Evolutionary conservation across 2,113 vertebrate genomes (phyloP).

Genomic region (Peromyscus maniculatus): DNA sequence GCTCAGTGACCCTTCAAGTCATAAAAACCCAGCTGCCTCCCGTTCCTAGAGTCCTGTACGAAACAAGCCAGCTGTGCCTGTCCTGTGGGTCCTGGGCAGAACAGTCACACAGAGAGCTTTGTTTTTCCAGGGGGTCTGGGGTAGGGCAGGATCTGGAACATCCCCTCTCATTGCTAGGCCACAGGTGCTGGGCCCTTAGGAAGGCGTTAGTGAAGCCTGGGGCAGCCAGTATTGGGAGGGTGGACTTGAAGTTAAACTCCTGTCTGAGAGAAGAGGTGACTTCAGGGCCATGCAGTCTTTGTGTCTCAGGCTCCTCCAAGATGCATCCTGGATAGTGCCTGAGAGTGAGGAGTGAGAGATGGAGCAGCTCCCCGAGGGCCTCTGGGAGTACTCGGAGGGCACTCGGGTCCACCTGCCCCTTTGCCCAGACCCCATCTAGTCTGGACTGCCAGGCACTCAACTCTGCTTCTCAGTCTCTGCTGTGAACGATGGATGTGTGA

Average conservation of each 20-base stretch:
- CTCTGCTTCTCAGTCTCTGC: neutral
- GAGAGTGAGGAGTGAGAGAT: neutral
- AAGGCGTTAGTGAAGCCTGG: neutral
- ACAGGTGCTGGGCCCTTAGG: neutral
- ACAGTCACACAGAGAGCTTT: neutral
- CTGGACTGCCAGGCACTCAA: neutral
- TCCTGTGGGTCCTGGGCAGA: neutral
- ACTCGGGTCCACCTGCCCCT: too few relatives aligned
- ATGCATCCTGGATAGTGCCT: neutral
- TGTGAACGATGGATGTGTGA: neutral
- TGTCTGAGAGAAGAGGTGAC: neutral
- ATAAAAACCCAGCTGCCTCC: neutral
- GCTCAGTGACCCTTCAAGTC: neutral
- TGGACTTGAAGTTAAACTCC: neutral
- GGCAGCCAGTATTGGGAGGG: neutral
- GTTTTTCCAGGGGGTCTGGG: slow-evolving; percentile 13
- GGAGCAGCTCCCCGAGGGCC: neutral
- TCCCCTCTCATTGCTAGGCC: neutral
- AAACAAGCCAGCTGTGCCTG: neutral
- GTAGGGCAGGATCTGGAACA: neutral
- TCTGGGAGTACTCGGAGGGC: neutral
- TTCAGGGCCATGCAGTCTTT: neutral
- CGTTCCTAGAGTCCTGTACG: neutral
- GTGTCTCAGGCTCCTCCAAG: neutral
- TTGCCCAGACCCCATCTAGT: neutral